Evolutionary conservation across 2,888 invertebrate genomes (phyloP).

Genomic region (Leptodirus hochenwartii): DNA sequence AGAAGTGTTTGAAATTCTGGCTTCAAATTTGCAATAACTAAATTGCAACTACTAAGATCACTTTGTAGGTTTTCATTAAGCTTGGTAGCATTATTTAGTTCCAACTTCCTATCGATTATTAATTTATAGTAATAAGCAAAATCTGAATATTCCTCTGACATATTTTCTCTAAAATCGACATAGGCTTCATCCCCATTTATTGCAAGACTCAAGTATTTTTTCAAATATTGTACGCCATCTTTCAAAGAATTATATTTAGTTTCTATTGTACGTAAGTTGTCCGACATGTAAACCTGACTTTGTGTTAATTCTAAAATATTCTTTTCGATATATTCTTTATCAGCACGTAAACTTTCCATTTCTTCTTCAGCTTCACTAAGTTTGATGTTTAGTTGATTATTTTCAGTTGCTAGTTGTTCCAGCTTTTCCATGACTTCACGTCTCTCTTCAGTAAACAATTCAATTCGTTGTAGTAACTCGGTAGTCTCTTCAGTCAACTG

Average conservation of each 20-base stretch:
- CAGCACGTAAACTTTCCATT: constrained; percentile 4
- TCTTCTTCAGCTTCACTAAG: constrained; percentile 29
- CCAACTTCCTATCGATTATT: too few species aligned
- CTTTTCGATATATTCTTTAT: constrained; percentile 3
- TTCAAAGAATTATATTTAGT: not conserved
- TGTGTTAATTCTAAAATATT: constrained; percentile 1
- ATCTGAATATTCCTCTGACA: too few species aligned
- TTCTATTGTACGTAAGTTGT: not conserved
- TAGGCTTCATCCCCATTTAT: too few species aligned
- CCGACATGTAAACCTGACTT: too few species aligned
- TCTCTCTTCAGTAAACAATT: constrained; percentile 47
- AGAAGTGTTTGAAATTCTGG: too few species aligned
- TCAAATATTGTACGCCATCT: not conserved
- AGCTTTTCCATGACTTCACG: constrained; percentile 52
- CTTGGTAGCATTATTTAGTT: too few species aligned
- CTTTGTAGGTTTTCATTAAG: too few species aligned
- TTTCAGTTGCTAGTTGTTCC: constrained; percentile 40
- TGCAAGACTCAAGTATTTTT: not conserved
- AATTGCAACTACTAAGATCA: too few species aligned
- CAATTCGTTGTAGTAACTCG: constrained; percentile 47
- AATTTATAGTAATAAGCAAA: too few species aligned
- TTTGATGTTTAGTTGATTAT: constrained; percentile 33
- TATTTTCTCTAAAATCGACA: too few species aligned
- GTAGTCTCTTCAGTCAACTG: constrained; percentile 43
- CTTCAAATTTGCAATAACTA: too few species aligned